Evolutionary conservation across 2,888 invertebrate species (phyloP).

Genomic region (Desoria tigrina): DNA sequence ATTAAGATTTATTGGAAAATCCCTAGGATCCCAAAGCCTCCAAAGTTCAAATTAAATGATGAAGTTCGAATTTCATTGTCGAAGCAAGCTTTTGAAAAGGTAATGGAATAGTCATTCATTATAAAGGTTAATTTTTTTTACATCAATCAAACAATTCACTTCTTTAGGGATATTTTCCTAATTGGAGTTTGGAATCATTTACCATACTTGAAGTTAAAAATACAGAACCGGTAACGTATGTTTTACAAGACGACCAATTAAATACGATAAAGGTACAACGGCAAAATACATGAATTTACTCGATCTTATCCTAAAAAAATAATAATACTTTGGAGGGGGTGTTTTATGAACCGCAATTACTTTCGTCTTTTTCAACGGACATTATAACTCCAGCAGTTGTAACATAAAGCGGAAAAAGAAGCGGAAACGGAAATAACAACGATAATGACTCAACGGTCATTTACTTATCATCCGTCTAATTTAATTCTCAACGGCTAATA

Average conservation of each 20-base stretch:
- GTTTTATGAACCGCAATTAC: slow-evolving; percentile 5
- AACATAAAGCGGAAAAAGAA: too few species aligned
- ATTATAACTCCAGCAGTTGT: too few species aligned
- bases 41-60: slow-evolving; percentile 1
- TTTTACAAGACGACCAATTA: too few species aligned
- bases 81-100: slow-evolving; percentile 13
- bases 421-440: too few species aligned
- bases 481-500: too few species aligned
- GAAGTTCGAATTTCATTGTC: background rate
- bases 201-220: background rate
- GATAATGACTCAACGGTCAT: too few species aligned
- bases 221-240: slow-evolving; percentile 1
- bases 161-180: slow-evolving; percentile 6
- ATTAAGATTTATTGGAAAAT: slow-evolving; percentile 11
- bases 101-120: background rate
- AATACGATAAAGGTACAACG: too few species aligned
- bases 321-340: slow-evolving; percentile 13
- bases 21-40: background rate
- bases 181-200: background rate
- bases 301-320: background rate
- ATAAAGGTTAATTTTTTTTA: background rate
- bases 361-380: too few species aligned
- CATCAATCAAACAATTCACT: too few species aligned
- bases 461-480: too few species aligned
- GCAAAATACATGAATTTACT: too few species aligned